Conservation (phyloP, 2,113 vertebrate species). For the Takifugu flavidus region DNA sequence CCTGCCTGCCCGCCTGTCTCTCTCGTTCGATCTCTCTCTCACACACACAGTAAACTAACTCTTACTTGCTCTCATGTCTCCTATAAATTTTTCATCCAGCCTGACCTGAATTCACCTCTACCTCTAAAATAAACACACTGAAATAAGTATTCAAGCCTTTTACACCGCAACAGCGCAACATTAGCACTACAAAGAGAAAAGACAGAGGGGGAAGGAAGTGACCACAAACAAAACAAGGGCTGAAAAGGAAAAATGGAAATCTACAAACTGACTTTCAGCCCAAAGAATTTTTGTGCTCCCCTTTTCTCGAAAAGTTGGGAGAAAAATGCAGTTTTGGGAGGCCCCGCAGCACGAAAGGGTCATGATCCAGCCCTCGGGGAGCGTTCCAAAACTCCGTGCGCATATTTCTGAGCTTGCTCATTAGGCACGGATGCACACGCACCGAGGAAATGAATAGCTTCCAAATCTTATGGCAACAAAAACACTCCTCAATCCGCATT, state of each 20-base stretch:
- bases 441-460: constrained; percentile 45
- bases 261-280: constrained; percentile 3
- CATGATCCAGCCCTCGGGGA: constrained; percentile 2
- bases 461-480: constrained; percentile 7
- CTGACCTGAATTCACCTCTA: constrained; percentile 16
- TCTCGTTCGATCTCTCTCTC: neutral
- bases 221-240: neutral
- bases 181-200: constrained; percentile 25
- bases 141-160: constrained; percentile 15
- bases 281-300: neutral
- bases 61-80: constrained; percentile 14
- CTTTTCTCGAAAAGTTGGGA: constrained; percentile 7
- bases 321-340: constrained; percentile 16
- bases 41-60: neutral
- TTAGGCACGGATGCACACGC: neutral
- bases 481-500: neutral
- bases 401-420: constrained; percentile 21
- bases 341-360: constrained; percentile 6
- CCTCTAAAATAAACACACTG: constrained; percentile 7
- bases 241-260: neutral
- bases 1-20: too few species aligned
- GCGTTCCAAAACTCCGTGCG: constrained; percentile 20
- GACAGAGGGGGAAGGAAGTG: neutral
- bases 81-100: constrained; percentile 24
- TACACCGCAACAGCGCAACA: constrained; percentile 1